Evolutionary conservation across 2,113 vertebrate genomes (phyloP), one percentile per base, ranked within the genome.

Genomic region (Psammodynastes pulverulentus): DNA sequence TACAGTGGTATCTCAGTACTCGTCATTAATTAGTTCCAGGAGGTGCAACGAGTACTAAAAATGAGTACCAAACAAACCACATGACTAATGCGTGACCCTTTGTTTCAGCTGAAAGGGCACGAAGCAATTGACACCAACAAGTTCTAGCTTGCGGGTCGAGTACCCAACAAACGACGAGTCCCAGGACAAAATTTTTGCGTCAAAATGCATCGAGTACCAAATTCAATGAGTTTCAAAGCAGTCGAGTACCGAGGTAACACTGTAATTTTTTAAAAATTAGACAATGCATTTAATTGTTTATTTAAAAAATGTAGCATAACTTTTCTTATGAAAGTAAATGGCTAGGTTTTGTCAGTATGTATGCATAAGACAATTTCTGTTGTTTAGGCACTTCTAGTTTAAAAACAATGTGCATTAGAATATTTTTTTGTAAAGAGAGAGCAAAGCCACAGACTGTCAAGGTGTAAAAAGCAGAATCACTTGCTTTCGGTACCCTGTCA

Each of bases 251-350:
- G 62, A 67, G 62, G 62, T 67, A 67, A 67, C 62, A 67, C 62
- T 67, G 62, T 67, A 67, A 67, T 67, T 67, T 67, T 15, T 5
- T 15, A 67, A 58, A 67, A 67, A 67, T n/a, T 34, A 67, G 29
- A 67, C 58, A 67, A 79, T 79, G 21, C 34, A 39, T 79, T 79
- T 79, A 72, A 45, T 87, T 72, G 79, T 56, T 89, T 34, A 26
- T 92, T 86, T 87, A 48, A 49, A 92, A 15, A 52, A 52, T 56
- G n/a, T 23, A 17, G 91, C 8, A 34, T 94, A 95, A 95, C 86
- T 89, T 96, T 91, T 45, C 67, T 2, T 54, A 92, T 52, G 10
- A 62, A 34, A 15, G 45, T 91, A 92, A 12, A 54, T 94, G 88
- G 91, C 4, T 45, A 58, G 90, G 52, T 91, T 92, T 88, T 51